phyloP scores from a whole-genome alignment of 2,888 invertebrate genomes.

The Dicranocentrus wangi region DNA sequence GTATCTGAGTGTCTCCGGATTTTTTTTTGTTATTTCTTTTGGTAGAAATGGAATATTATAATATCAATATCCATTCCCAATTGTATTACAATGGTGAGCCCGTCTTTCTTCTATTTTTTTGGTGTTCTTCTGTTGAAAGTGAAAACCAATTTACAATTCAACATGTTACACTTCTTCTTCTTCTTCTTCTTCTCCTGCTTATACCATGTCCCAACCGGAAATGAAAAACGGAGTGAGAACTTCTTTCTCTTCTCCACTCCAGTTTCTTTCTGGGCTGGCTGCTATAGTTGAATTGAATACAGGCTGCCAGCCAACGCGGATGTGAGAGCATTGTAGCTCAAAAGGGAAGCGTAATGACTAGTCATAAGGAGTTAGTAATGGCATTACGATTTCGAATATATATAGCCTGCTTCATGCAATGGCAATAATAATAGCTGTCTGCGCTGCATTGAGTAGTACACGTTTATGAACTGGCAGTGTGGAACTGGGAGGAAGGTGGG shows the following conservation, averaged over 20 bases:
- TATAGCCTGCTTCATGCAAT: not conserved
- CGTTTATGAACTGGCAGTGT: conserved; percentile 1
- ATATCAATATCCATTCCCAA: conserved; percentile 57
- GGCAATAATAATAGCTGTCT: not conserved
- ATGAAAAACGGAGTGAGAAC: conserved; percentile 47
- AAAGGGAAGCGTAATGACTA: not conserved
- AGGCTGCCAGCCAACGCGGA: not conserved
- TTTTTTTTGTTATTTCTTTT: not conserved
- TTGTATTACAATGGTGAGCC: conserved; percentile 43
- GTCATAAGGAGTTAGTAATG: not conserved
- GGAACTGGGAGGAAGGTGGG: too few species aligned
- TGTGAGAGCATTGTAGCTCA: not conserved
- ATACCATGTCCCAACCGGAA: conserved; percentile 53
- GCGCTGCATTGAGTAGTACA: not conserved
- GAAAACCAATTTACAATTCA: conserved; percentile 63
- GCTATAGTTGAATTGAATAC: conserved; percentile 13
- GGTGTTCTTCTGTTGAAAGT: conserved; percentile 35
- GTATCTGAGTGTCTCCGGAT: too few species aligned
- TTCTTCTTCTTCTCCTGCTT: not conserved
- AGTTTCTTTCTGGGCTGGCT: not conserved
- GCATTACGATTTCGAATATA: conserved; percentile 5
- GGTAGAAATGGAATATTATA: conserved; percentile 54
- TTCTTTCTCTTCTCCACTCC: conserved; percentile 6
- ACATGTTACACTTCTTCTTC: conserved; percentile 48
- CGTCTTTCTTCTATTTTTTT: not conserved